These are phyloP conservation scores for Tetrao urogallus DNA, from an alignment of 2,113 vertebrate genomes.

Conservation along the genomic window DNA sequence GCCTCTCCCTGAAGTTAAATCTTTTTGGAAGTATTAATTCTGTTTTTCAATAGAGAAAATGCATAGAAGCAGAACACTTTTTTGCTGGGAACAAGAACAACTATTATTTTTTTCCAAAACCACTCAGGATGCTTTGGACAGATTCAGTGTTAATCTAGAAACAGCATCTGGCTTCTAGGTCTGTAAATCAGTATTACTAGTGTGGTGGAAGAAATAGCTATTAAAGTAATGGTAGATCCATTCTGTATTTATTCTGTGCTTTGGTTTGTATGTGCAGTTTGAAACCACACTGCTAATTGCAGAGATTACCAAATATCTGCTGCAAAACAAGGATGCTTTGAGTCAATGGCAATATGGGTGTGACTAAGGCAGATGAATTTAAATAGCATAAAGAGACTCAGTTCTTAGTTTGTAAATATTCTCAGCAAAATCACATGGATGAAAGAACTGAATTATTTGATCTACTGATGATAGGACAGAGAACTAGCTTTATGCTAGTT, in stretches of 20 bases:
- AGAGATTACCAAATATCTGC: background rate
- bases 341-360: background rate
- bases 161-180: background rate
- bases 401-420: background rate
- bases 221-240: background rate
- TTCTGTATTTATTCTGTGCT: background rate
- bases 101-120: background rate
- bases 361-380: slow-evolving; percentile 18
- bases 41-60: background rate
- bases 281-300: background rate
- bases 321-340: background rate
- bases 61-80: background rate
- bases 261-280: background rate
- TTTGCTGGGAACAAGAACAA: background rate
- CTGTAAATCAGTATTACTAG: background rate
- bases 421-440: background rate
- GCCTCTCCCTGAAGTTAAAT: background rate
- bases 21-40: background rate
- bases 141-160: background rate
- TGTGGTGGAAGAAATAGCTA: background rate
- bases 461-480: background rate
- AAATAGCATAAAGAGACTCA: background rate
- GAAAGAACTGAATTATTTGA: background rate
- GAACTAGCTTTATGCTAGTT: background rate
- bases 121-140: background rate